Percentiles rank a stretch among this genome's conserved stretches.
phyloP scores from a whole-genome alignment of 2,888 invertebrate species.

The Pollenia griseotomentosa region DNA sequence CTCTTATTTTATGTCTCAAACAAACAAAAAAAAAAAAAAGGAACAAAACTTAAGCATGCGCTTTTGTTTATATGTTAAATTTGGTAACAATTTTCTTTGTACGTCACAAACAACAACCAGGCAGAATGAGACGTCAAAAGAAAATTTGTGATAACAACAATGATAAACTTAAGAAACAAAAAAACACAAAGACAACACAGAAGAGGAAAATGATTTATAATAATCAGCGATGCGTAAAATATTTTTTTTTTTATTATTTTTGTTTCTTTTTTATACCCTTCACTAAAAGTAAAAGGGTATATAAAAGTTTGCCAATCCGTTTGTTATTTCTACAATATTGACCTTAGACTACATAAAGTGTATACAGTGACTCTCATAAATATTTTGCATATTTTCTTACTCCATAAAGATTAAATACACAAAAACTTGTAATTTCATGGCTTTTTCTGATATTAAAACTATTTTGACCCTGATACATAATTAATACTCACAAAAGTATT shows the following conservation, averaged over 20 bases:
- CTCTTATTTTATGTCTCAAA: background rate
- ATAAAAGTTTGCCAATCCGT: too few relatives aligned
- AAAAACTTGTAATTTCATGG: too few relatives aligned
- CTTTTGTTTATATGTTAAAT: constrained; percentile 9
- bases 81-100: constrained; percentile 49
- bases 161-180: background rate
- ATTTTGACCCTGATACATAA: too few relatives aligned
- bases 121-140: constrained; percentile 44
- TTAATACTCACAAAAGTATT: too few relatives aligned
- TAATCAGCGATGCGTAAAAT: constrained; percentile 67
- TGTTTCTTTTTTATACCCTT: background rate
- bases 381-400: too few relatives aligned
- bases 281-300: too few relatives aligned
- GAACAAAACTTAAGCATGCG: constrained; percentile 47
- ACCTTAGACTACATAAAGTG: too few relatives aligned
- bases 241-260: constrained; percentile 38
- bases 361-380: too few relatives aligned
- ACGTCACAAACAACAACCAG: constrained; percentile 34
- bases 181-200: background rate
- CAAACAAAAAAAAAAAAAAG: background rate
- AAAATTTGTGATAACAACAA: constrained; percentile 37
- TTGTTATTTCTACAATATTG: too few relatives aligned
- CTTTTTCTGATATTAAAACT: too few relatives aligned
- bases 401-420: too few relatives aligned
- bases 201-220: constrained; percentile 46